Evolutionary conservation across 2,113 vertebrate genomes (phyloP), one percentile per base, ranked within the genome.

Genomic region (Apteryx mantelli): DNA sequence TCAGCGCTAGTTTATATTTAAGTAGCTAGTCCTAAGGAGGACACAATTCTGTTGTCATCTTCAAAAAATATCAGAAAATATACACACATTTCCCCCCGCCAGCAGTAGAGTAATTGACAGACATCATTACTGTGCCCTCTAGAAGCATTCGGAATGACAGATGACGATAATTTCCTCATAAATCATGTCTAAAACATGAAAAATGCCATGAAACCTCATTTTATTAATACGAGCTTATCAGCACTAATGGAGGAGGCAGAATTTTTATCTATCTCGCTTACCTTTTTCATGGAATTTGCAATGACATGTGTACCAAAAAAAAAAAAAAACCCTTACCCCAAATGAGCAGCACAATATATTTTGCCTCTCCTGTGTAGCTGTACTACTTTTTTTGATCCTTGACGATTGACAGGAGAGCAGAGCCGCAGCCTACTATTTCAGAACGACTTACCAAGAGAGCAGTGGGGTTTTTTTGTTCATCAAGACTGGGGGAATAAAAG

Each of bases 71-170:
- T 56, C 80, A 96, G 44, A 84, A 96, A 79, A 92, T 8, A 26
- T 14, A 69, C 8, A 61, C 0, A 50, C 38, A 71, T 34, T 20
- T 89, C 75, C 81, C 91, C 89, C 87, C 91, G 38, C 60, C 87
- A 91, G 64, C 52, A 69, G 53, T 38, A 79, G 56, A 87, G 36
- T 86, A 92, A 88, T 53, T 95, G 96, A 88, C 88, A 96, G 83
- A 64, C 58, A 13, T n/a, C 85, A 95, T 97, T 88, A 95, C 44
- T 93, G 64, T 91, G 88, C 91, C 86, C 91, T 93, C 90, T 76
- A 83, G 95, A 91, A 97, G 88, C 53, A 86, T 83, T 86, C 74
- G 1, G 14, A 73, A 30, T 89, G 96, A 94, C 78, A 89, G 79
- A 89, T 64, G 46, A 76, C 48, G 80, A 70, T 82, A 64, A 95